phyloP scores from a whole-genome alignment of 2,888 invertebrate species.

The Cantharis nigra region DNA sequence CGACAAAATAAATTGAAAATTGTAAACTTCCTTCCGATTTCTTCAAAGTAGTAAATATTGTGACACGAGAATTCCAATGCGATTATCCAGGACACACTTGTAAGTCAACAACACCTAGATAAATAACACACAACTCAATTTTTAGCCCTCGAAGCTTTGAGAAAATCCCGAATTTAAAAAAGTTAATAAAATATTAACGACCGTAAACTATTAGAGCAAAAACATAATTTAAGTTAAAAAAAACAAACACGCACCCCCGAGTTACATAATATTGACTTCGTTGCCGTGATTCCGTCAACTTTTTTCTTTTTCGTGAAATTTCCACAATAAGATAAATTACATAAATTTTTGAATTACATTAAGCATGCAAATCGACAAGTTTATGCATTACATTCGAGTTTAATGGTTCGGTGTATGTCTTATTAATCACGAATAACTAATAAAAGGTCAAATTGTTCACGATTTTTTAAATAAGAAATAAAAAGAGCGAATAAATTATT shows the following conservation, averaged over 20 bases:
- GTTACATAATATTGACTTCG: neutral
- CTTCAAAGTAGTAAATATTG: neutral
- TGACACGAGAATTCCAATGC: neutral
- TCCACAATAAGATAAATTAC: conserved; percentile 8
- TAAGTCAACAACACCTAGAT: neutral
- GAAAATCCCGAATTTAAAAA: neutral
- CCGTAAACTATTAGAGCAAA: neutral
- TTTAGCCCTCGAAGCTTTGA: neutral
- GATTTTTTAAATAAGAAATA: neutral
- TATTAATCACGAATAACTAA: neutral
- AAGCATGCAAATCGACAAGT: conserved; percentile 17
- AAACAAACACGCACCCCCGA: neutral
- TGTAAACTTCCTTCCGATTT: neutral
- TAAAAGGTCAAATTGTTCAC: neutral
- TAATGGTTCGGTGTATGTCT: neutral
- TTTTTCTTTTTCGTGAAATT: neutral
- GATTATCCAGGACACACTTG: neutral
- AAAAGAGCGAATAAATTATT: neutral
- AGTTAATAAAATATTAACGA: neutral
- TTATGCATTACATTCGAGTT: conserved; percentile 6
- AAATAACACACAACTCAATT: neutral
- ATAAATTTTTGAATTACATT: conserved; percentile 13
- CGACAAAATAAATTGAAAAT: neutral
- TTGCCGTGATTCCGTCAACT: conserved; percentile 12
- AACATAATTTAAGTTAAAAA: neutral